Conservation (phyloP, 1,140 invertebrate species). For the Xylocopa sonorina region DNA sequence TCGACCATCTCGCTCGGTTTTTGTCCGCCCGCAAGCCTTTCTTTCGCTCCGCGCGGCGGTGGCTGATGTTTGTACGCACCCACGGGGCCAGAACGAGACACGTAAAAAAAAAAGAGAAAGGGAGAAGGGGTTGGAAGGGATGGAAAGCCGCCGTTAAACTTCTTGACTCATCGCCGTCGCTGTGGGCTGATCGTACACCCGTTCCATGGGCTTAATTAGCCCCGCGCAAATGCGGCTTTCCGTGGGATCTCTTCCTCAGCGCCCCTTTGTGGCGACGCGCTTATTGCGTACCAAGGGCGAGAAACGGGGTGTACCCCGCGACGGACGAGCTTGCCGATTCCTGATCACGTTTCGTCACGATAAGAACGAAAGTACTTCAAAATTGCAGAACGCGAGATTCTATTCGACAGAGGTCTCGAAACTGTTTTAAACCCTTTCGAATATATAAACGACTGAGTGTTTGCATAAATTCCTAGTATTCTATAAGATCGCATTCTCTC, state of each 20-base stretch:
- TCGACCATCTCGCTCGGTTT: constrained; percentile 1
- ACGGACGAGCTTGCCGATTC: too few relatives aligned
- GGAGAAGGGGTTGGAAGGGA: not conserved
- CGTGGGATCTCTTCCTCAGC: constrained; percentile 22
- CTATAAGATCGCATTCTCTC: too few relatives aligned
- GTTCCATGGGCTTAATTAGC: constrained; percentile 40
- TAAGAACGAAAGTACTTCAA: not conserved
- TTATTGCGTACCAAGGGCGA: not conserved
- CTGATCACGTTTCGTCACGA: not conserved
- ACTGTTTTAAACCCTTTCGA: too few relatives aligned
- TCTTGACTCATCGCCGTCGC: constrained; percentile 43
- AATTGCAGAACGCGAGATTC: too few relatives aligned
- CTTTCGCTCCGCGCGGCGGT: constrained; percentile 2
- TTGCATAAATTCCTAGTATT: too few relatives aligned
- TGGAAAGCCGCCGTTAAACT: constrained; percentile 29
- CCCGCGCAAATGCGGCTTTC: not conserved
- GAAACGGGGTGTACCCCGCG: not conserved
- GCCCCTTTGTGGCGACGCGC: not conserved
- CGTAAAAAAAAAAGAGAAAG: not conserved
- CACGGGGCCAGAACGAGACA: not conserved
- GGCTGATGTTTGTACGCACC: constrained; percentile 4
- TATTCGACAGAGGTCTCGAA: too few relatives aligned
- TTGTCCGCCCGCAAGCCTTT: constrained; percentile 31
- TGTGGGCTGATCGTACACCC: constrained; percentile 33
- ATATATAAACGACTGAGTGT: too few relatives aligned